Percentiles rank a stretch among this genome's conserved stretches.
phyloP scores from a whole-genome alignment of 2,888 invertebrate species.

The Perizoma affinitatum region DNA sequence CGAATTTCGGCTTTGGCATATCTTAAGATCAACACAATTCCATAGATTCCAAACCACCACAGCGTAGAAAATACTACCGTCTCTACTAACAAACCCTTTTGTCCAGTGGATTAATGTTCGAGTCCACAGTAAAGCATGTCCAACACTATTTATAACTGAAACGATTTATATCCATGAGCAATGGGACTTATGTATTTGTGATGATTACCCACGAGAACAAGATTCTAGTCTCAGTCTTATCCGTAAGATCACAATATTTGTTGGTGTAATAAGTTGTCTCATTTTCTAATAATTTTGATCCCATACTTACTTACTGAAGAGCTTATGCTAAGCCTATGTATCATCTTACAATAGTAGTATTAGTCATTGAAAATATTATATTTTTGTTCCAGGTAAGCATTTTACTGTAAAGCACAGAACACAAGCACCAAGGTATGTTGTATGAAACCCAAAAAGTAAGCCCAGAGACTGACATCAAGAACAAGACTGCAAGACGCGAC shows the following conservation, averaged over 20 bases:
- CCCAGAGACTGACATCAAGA: neutral
- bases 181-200: slow-evolving; percentile 71
- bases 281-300: no score
- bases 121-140: slow-evolving; percentile 73
- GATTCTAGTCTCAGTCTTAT: slow-evolving; percentile 20
- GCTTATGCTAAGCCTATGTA: no score
- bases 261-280: no score
- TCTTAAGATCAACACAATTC: slow-evolving; percentile 23
- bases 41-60: slow-evolving; percentile 33
- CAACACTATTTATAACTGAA: slow-evolving; percentile 75
- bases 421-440: no score
- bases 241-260: no score
- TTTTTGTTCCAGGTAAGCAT: no score
- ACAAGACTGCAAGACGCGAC: slow-evolving; percentile 19
- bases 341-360: no score
- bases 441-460: neutral
- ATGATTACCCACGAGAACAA: slow-evolving; percentile 18
- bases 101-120: slow-evolving; percentile 67
- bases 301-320: no score
- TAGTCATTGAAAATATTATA: no score
- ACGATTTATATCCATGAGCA: slow-evolving; percentile 78
- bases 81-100: slow-evolving; percentile 82
- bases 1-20: slow-evolving; percentile 2
- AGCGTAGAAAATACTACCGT: slow-evolving; percentile 49
- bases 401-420: no score